Evolutionary conservation across 2,113 vertebrate genomes (phyloP), one percentile per base, ranked within the genome.

Genomic region (Carlito syrichta): DNA sequence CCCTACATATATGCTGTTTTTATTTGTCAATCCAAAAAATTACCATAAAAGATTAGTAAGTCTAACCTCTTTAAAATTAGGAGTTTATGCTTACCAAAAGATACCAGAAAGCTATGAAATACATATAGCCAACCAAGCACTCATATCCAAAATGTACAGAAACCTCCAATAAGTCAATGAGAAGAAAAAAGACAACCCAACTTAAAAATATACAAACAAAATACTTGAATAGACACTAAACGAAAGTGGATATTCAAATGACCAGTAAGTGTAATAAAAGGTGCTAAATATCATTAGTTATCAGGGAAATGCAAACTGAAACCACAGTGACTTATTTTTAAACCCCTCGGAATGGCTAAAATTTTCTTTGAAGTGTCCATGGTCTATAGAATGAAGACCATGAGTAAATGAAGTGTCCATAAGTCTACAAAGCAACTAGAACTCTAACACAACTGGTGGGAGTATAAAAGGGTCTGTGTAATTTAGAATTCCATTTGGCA

Each of bases 261-360:
- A 25, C 22, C 52, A 87, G 63, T 63, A 78, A 62, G 20, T 54
- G 84, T 20, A 66, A n/a, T 77, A 54, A 86, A 89, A 69, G 25
- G 11, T 82, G 48, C 7, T 68, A 52, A 89, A 56, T 20, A 60
- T 54, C 20, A 83, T 84, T 58, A 78, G 17, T 74, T 16, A 78
- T 43, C 45, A 88, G 73, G 48, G 43, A 94, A 78, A 91, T 88
- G 6, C 38, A 91, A 90, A 58, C 30, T 19, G 91, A 95, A 90
- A 62, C 17, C 58, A 58, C 38, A 69, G 2, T n/a, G 22, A 48
- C 62, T 82, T 92, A 50, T 12, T 92, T 50, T 71, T 23, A 96
- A 82, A 25, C 27, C 23, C 54, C 40, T 86, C 40, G 60, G 14
- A 66, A 86, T 35, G 48, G 22, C 7, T 69, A 82, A 50, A 30